Conservation (phyloP, 1,140 invertebrate genomes). For the Chionoecetes opilio region DNA sequence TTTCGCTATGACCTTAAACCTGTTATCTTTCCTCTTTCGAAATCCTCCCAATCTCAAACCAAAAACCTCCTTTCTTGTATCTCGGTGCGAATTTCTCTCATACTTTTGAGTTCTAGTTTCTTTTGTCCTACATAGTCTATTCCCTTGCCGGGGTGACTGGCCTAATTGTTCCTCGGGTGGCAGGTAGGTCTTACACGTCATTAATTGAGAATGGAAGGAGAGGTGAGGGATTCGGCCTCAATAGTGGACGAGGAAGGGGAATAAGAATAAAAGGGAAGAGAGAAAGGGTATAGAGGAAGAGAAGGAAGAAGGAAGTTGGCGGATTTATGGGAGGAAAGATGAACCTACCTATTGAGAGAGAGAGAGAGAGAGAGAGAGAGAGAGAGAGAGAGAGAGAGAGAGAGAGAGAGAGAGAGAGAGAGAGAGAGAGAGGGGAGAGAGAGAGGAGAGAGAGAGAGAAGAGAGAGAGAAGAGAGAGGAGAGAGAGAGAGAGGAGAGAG, state of each 20-base stretch:
- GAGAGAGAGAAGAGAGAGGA: neutral
- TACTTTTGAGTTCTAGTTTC: neutral
- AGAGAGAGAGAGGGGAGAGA: neutral
- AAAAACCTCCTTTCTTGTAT: neutral
- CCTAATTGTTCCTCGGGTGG: neutral
- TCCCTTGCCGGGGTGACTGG: neutral
- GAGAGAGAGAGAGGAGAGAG: neutral
- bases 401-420: too few relatives aligned
- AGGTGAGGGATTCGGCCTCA: neutral
- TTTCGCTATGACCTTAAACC: neutral
- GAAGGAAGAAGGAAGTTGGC: neutral
- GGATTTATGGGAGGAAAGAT: neutral
- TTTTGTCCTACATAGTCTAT: neutral
- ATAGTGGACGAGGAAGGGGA: neutral
- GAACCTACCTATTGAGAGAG: too few relatives aligned
- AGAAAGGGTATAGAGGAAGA: neutral
- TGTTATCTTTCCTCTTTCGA: neutral
- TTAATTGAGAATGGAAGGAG: slow-evolving; percentile 29
- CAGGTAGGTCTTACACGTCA: neutral
- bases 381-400: too few relatives aligned
- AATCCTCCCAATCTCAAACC: too few relatives aligned
- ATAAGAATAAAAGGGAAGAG: neutral
- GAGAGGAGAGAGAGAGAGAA: neutral
- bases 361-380: too few relatives aligned
- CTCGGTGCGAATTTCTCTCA: slow-evolving; percentile 3